phyloP scores from a whole-genome alignment of 1,140 invertebrate species.

The Drosophila mayri region DNA sequence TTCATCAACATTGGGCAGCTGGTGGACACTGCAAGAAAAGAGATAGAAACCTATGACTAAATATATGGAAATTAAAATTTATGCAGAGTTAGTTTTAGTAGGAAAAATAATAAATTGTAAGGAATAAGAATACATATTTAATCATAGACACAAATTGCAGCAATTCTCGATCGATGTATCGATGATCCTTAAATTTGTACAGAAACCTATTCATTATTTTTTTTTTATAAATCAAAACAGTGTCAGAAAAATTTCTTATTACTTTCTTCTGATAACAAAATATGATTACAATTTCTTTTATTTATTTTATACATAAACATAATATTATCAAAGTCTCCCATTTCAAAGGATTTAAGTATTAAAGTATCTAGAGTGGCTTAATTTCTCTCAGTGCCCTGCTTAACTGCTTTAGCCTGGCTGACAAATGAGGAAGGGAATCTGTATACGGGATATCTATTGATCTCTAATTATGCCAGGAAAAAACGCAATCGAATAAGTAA shows the following conservation, averaged over 20 bases:
- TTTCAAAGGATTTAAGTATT: too few species aligned
- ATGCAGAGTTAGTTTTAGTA: not conserved
- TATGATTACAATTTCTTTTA: too few species aligned
- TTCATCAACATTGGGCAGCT: slow-evolving; percentile 42
- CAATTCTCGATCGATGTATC: too few species aligned
- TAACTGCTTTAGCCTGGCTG: slow-evolving; percentile 8
- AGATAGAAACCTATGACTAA: too few species aligned
- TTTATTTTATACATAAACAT: too few species aligned
- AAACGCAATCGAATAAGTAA: slow-evolving; percentile 44
- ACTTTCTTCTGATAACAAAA: too few species aligned
- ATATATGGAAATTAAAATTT: too few species aligned
- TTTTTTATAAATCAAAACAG: too few species aligned
- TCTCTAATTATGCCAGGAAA: slow-evolving; percentile 48
- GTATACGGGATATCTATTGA: slow-evolving; percentile 50
- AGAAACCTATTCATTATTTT: too few species aligned
- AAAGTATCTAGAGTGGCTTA: accelerated
- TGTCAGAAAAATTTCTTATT: too few species aligned
- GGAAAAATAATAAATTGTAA: not conserved
- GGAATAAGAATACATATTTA: not conserved
- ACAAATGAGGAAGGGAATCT: slow-evolving; percentile 48
- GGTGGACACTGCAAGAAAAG: slow-evolving; percentile 9
- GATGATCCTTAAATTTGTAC: too few species aligned
- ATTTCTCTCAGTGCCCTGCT: slow-evolving; percentile 16
- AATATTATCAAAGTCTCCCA: not conserved
- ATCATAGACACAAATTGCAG: too few species aligned